These are phyloP conservation scores for Aplysina aerophoba DNA, from an alignment of 37 sponge, comb jelly and placozoan species.

Conservation along the genomic window DNA sequence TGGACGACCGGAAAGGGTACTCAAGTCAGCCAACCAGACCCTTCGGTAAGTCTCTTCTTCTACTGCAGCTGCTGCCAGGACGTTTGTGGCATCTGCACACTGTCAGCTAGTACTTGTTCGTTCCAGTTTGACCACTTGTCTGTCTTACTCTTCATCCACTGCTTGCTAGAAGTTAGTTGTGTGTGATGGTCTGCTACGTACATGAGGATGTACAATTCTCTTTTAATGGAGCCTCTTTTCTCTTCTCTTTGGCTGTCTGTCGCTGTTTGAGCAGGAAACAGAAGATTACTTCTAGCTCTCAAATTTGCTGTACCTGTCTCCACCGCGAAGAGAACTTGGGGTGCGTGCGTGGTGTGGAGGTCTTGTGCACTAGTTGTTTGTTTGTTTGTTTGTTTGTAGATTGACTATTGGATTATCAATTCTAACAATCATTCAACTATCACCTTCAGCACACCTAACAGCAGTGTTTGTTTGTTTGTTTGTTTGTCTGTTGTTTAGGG, in stretches of 20 bases:
- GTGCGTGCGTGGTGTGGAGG: constrained; percentile 17
- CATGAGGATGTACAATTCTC: too few species aligned
- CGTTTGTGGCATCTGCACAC: background rate
- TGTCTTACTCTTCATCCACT: too few species aligned
- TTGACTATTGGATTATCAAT: too few species aligned
- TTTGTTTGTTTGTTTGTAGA: constrained; percentile 14
- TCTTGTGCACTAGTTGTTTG: background rate
- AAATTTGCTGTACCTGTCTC: constrained; percentile 38
- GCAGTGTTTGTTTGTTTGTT: too few species aligned
- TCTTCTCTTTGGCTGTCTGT: background rate
- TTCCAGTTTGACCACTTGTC: too few species aligned
- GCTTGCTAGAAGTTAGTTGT: too few species aligned
- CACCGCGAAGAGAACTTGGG: constrained; percentile 45
- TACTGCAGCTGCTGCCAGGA: background rate
- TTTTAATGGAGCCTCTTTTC: background rate
- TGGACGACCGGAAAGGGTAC: constrained; percentile 53
- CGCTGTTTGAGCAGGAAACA: constrained; percentile 6
- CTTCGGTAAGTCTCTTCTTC: constrained; percentile 34
- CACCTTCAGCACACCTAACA: too few species aligned
- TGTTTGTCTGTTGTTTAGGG: background rate
- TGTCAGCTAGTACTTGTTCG: too few species aligned
- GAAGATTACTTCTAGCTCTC: constrained; percentile 40
- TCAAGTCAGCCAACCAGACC: constrained; percentile 54
- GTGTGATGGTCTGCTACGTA: too few species aligned
- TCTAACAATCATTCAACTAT: too few species aligned